Evolutionary conservation across 1,140 invertebrate genomes (phyloP).

Genomic region (Wasmannia auropunctata): DNA sequence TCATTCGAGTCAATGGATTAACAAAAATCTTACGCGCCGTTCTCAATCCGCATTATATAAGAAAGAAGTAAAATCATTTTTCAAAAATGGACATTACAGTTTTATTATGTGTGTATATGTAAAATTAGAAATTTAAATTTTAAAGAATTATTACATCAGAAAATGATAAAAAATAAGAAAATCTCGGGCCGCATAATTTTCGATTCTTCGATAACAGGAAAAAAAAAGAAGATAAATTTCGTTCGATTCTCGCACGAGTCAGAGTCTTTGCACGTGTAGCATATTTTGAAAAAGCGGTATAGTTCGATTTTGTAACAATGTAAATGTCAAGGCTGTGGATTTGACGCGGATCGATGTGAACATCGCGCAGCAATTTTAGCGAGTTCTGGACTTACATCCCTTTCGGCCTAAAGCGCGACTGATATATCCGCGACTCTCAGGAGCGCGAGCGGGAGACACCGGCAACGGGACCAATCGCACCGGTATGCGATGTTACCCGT

Average conservation of each 20-base stretch:
- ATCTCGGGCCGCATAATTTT: neutral
- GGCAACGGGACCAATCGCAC: constrained; percentile 41
- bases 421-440: neutral
- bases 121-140: constrained; percentile 4
- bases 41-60: neutral
- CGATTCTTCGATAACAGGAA: neutral
- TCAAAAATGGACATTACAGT: neutral
- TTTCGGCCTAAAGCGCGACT: neutral
- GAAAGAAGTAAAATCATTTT: neutral
- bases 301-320: neutral
- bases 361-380: neutral
- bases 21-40: too few relatives aligned
- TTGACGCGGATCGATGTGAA: neutral
- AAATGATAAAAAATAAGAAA: neutral
- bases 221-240: neutral
- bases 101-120: neutral
- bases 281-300: neutral
- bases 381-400: neutral
- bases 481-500: constrained; percentile 34
- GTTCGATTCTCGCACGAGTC: too few relatives aligned
- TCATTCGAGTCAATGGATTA: neutral
- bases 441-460: neutral
- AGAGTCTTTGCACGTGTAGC: neutral
- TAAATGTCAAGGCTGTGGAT: constrained; percentile 5
- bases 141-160: neutral